Evolutionary conservation across 2,888 invertebrate species (phyloP), one percentile per base, ranked within the genome.

Genomic region (Baccha elongata): DNA sequence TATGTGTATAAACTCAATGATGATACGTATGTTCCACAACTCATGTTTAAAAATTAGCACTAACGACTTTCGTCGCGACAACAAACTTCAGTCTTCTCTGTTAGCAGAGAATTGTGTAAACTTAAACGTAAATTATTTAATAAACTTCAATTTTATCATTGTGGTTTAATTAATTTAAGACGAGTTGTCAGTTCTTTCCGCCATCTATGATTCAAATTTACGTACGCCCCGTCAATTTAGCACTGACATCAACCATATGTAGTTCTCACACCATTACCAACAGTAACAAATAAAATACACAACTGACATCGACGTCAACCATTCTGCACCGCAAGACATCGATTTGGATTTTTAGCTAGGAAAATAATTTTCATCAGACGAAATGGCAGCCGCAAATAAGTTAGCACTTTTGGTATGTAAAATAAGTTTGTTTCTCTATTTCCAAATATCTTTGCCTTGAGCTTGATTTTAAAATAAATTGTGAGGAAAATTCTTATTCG

Each of bases 381-480:
- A 86, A 76, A 90, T 90, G 90, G 90, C 90, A 85, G 87, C 87
- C 75, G 71, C 87, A 85, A 90, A 89, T 87, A 90, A 89, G 86
- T 88, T 90, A 84, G 84, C 88, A 83, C 50, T 90, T 86, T 86
- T 90, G 88, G 90, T 89, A 88, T 26, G 89, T 84, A 52, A 19
- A 65, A 32, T 17, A 11, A 71, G 58, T 3, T 15, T 3, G 1
- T 15, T 37, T 23, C 0, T 3, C 7, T 15, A 11, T 52, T 29
- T 26, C 3, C 0, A 10, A n/a, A 4, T 29, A n/a, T n/a, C n/a
- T n/a, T n/a, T n/a, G n/a, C n/a, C n/a, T n/a, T n/a, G n/a, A n/a
- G n/a, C n/a, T n/a, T n/a, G n/a, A n/a, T 13, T 8, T 19, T 32
- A 0, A 3, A 42, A 40, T 26, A 2, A 26, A 19, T 44, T 44